Evolutionary conservation across 2,888 invertebrate species (phyloP).

Genomic region (Netelia inedita): DNA sequence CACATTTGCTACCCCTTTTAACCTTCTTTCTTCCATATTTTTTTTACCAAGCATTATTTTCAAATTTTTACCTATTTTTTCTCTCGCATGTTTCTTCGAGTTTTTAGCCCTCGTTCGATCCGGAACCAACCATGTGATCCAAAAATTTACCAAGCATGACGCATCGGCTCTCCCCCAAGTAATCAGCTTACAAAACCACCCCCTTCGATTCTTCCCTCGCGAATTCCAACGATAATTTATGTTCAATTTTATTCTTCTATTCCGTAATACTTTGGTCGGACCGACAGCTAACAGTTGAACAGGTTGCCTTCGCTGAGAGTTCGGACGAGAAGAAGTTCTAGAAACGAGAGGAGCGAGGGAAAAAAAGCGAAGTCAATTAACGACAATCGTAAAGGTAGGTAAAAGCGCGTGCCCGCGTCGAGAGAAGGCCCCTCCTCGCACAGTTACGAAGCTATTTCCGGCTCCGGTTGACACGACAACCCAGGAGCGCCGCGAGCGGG

Average conservation of each 20-base stretch:
- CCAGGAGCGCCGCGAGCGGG: slow-evolving; percentile 50
- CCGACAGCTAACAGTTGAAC: neutral
- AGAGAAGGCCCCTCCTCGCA: slow-evolving; percentile 45
- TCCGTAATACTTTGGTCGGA: slow-evolving; percentile 1
- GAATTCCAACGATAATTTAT: slow-evolving; percentile 40
- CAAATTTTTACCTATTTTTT: slow-evolving; percentile 40
- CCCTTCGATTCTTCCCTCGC: neutral
- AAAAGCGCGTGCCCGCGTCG: slow-evolving; percentile 11
- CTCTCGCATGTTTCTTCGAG: neutral
- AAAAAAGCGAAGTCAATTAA: slow-evolving; percentile 50
- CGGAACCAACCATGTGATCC: slow-evolving; percentile 59
- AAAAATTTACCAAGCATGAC: slow-evolving; percentile 70
- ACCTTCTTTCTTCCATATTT: neutral
- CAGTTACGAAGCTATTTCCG: slow-evolving; percentile 67
- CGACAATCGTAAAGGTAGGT: slow-evolving; percentile 59
- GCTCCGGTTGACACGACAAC: slow-evolving; percentile 64
- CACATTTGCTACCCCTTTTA: slow-evolving; percentile 39
- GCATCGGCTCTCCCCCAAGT: neutral
- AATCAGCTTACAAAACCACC: slow-evolving; percentile 32
- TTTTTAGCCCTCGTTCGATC: slow-evolving; percentile 24
- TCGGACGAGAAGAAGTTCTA: neutral
- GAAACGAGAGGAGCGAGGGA: neutral
- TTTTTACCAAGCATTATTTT: neutral
- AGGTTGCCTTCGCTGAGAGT: slow-evolving; percentile 22
- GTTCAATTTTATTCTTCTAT: neutral